These are phyloP conservation scores for Drosophila testacea DNA, from an alignment of 2,888 invertebrate genomes.

Conservation along the genomic window DNA sequence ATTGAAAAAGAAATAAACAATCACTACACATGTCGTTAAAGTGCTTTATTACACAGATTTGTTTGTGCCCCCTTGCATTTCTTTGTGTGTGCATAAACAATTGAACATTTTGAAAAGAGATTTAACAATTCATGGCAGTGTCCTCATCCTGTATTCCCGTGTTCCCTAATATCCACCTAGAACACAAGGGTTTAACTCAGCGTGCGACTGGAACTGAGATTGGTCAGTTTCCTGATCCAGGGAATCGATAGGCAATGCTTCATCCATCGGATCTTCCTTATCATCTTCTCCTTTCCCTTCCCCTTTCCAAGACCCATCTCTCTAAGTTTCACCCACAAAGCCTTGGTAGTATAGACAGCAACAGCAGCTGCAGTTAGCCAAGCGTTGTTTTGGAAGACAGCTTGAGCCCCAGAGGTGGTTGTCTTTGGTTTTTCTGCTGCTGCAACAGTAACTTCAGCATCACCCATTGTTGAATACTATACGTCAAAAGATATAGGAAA, in stretches of 20 bases:
- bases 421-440: not conserved
- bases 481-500: not conserved
- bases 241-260: not conserved
- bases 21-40: not conserved
- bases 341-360: slow-evolving; percentile 32
- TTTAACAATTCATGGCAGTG: not conserved
- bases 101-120: slow-evolving; percentile 8
- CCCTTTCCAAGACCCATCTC: slow-evolving; percentile 1
- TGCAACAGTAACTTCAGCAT: no score
- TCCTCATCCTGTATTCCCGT: not conserved
- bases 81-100: slow-evolving; percentile 7
- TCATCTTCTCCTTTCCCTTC: not conserved
- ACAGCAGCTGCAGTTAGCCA: slow-evolving; percentile 52
- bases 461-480: slow-evolving; percentile 17
- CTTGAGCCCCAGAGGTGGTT: slow-evolving; percentile 34
- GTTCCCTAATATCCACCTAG: not conserved
- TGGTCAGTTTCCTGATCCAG: not conserved
- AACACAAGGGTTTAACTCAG: not conserved
- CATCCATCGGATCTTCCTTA: not conserved
- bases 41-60: not conserved
- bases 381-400: slow-evolving; percentile 1
- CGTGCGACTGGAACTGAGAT: not conserved
- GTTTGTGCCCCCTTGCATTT: slow-evolving; percentile 3
- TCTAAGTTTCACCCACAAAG: slow-evolving; percentile 49
- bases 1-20: not conserved